These are phyloP conservation scores for Chydorus sphaericus DNA, from an alignment of 2,888 invertebrate species.

Conservation along the genomic window DNA sequence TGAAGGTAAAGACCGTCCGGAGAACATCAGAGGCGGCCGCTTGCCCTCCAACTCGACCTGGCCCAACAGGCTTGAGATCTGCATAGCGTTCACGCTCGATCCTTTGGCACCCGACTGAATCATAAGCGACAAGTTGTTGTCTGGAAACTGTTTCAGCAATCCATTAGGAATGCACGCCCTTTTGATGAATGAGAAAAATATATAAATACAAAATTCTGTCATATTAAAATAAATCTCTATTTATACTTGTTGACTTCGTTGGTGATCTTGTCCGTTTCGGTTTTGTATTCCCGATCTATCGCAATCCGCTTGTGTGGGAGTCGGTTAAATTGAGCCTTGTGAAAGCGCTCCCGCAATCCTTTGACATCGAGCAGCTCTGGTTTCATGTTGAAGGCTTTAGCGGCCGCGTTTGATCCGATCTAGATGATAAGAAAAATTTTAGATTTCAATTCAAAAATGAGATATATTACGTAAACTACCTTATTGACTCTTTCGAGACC, in stretches of 20 bases:
- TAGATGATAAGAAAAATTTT: conserved; percentile 18
- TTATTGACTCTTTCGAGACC: conserved; percentile 41
- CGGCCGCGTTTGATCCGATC: conserved; percentile 46
- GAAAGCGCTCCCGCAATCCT: conserved; percentile 41
- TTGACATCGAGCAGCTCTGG: conserved; percentile 29
- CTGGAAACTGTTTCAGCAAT: conserved; percentile 71
- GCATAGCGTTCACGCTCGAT: conserved; percentile 94
- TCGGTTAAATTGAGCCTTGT: conserved; percentile 45
- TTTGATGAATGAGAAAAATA: conserved; percentile 19
- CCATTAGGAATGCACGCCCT: conserved; percentile 69
- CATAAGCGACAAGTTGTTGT: conserved; percentile 96
- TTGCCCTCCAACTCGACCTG: conserved; percentile 98
- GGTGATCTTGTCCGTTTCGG: conserved; percentile 60
- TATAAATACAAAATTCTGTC: neutral
- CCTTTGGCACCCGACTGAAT: conserved; percentile 98
- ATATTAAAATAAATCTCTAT: neutral
- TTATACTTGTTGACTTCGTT: conserved; percentile 71
- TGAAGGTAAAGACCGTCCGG: conserved; percentile 73
- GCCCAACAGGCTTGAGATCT: conserved; percentile 92
- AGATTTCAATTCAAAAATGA: too few relatives aligned
- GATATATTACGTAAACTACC: too few relatives aligned
- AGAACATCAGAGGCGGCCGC: conserved; percentile 86
- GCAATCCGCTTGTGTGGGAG: conserved; percentile 60
- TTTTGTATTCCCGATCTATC: conserved; percentile 71
- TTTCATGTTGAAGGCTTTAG: conserved; percentile 50